These are phyloP conservation scores for Melolontha melolontha DNA, from an alignment of 2,888 invertebrate genomes.

Conservation along the genomic window DNA sequence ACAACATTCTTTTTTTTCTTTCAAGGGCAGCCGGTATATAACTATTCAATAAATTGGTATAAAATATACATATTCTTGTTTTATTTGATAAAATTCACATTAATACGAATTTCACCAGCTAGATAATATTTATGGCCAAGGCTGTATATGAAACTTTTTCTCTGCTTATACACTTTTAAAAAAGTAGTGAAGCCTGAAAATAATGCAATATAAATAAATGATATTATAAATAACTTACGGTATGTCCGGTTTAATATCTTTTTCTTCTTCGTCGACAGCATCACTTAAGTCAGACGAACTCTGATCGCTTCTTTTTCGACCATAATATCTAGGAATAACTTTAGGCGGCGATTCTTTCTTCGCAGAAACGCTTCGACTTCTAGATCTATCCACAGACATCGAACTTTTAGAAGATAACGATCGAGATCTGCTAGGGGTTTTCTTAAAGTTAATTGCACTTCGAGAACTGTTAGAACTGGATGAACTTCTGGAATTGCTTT, in stretches of 20 bases:
- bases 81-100: too few relatives aligned
- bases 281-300: conserved; percentile 66
- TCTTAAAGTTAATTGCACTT: conserved; percentile 20
- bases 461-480: conserved; percentile 38
- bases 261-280: conserved; percentile 58
- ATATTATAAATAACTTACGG: conserved; percentile 38
- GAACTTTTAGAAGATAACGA: conserved; percentile 52
- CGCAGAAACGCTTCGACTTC: conserved; percentile 50
- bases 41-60: too few relatives aligned
- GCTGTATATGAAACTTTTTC: too few relatives aligned
- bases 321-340: conserved; percentile 69
- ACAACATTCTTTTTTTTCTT: too few relatives aligned
- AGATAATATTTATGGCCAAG: too few relatives aligned
- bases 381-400: conserved; percentile 43
- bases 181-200: too few relatives aligned
- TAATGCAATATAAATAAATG: too few relatives aligned
- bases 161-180: too few relatives aligned
- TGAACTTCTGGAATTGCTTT: conserved; percentile 38
- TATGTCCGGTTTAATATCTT: conserved; percentile 32
- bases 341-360: conserved; percentile 57
- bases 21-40: too few relatives aligned
- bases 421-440: conserved; percentile 46
- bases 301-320: conserved; percentile 69
- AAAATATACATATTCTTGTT: too few relatives aligned
- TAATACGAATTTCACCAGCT: too few relatives aligned